These are phyloP conservation scores for Eupleurogrammus muticus DNA, from an alignment of 2,797 vertebrate genomes.

Conservation along the genomic window DNA sequence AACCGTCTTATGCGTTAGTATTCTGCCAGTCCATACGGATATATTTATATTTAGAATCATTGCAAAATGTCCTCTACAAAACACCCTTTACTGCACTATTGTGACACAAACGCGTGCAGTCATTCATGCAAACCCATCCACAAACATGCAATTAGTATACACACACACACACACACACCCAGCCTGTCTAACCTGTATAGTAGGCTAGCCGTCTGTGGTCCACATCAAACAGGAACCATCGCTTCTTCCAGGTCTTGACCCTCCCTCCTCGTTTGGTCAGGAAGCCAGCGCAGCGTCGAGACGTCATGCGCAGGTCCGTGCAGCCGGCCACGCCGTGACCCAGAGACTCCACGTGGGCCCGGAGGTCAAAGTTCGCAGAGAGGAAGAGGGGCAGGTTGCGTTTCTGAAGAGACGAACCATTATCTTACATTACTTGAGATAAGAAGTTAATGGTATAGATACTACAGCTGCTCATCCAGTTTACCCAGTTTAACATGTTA, in stretches of 20 bases:
- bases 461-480: background rate
- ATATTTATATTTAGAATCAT: background rate
- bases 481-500: background rate
- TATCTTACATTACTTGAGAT: constrained; percentile 15
- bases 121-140: constrained; percentile 28
- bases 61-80: background rate
- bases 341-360: constrained; percentile 88
- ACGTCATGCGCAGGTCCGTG: constrained; percentile 81
- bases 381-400: constrained; percentile 76
- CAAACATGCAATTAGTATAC: background rate
- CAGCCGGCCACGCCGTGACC: constrained; percentile 88
- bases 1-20: background rate
- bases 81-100: background rate
- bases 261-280: constrained; percentile 92
- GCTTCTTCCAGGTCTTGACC: constrained; percentile 93
- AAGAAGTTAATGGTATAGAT: no score
- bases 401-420: constrained; percentile 43
- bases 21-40: background rate
- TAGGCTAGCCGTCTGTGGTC: constrained; percentile 90
- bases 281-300: constrained; percentile 87
- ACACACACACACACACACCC: constrained; percentile 8
- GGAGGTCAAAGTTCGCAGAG: constrained; percentile 86
- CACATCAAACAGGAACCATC: constrained; percentile 93
- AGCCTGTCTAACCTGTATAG: constrained; percentile 85
- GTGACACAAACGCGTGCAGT: constrained; percentile 19